Conservation (phyloP, 2,113 vertebrate genomes). For the Melanostigma gelatinosum region DNA sequence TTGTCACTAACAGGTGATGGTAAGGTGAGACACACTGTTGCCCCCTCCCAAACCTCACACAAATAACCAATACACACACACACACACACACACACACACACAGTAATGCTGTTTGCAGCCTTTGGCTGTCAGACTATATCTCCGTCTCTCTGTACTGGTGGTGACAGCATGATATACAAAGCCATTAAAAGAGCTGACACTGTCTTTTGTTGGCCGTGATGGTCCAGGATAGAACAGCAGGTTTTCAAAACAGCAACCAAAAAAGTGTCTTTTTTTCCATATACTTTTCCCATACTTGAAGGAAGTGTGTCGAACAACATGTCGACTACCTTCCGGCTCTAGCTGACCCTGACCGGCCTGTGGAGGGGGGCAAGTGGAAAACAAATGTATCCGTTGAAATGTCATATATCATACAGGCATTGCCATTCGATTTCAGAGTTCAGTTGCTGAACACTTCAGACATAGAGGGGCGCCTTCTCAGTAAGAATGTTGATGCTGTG, state of each 20-base stretch:
- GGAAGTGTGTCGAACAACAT: not conserved
- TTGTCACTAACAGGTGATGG: conserved; percentile 67
- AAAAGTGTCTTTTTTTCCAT: not conserved
- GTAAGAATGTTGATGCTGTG: not conserved
- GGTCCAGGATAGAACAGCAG: too few species aligned
- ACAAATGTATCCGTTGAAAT: conserved; percentile 4
- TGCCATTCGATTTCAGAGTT: not conserved
- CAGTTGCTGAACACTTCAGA: not conserved
- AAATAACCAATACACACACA: conserved; percentile 51
- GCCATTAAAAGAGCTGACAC: conserved; percentile 39
- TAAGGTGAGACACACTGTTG: conserved; percentile 59
- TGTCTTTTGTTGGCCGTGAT: conserved; percentile 46
- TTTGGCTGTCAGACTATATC: conserved; percentile 44
- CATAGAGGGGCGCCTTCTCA: not conserved
- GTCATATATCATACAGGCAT: conserved; percentile 1
- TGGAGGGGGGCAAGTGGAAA: not conserved
- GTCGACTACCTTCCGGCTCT: not conserved
- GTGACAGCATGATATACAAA: conserved; percentile 48
- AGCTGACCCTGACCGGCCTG: conserved; percentile 2
- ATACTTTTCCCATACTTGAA: not conserved
- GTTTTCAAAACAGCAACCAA: not conserved
- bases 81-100: conserved; percentile 39
- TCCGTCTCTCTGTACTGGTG: conserved; percentile 24
- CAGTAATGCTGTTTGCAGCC: conserved; percentile 21
- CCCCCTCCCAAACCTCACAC: conserved; percentile 36